A percentile compares a stretch with the other conserved stretches of the same genome.
phyloP scores from a whole-genome alignment of 2,888 invertebrate species.

The Agrotis ipsilon region DNA sequence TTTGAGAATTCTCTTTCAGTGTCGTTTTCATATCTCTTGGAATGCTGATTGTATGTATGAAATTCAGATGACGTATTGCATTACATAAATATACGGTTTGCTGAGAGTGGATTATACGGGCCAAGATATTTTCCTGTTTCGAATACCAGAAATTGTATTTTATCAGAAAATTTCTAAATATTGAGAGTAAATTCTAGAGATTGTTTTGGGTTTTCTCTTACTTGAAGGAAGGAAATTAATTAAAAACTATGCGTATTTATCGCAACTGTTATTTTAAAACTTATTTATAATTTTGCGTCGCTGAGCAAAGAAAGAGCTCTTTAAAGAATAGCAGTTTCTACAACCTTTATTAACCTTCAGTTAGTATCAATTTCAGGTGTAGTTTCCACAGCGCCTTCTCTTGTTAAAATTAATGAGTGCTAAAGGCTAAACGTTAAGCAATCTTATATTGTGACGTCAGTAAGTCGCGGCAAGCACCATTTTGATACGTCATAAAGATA shows the following conservation, averaged over 20 bases:
- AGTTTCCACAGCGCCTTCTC: constrained; percentile 41
- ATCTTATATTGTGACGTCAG: constrained; percentile 68
- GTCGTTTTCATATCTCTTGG: constrained; percentile 21
- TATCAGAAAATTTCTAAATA: too few species aligned
- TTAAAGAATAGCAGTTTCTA: constrained; percentile 11
- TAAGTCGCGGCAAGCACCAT: constrained; percentile 54
- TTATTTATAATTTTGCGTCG: not conserved
- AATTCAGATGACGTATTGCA: constrained; percentile 29
- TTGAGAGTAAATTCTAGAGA: too few species aligned
- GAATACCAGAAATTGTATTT: not conserved
- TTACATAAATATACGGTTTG: constrained; percentile 12
- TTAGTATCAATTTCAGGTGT: constrained; percentile 43
- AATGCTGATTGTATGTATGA: constrained; percentile 43
- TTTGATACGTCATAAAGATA: constrained; percentile 75
- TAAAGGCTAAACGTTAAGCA: constrained; percentile 53
- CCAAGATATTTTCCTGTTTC: not conserved
- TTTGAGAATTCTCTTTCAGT: constrained; percentile 38
- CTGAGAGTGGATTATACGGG: not conserved
- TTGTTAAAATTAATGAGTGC: constrained; percentile 62
- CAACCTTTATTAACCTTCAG: constrained; percentile 41
- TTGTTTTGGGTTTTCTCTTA: too few species aligned
- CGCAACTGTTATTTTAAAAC: not conserved
- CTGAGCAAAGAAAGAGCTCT: not conserved
- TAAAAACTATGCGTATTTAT: not conserved
- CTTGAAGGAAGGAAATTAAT: not conserved